These are phyloP conservation scores for Drosophila pegasa DNA, from an alignment of 2,888 invertebrate genomes.

Conservation along the genomic window DNA sequence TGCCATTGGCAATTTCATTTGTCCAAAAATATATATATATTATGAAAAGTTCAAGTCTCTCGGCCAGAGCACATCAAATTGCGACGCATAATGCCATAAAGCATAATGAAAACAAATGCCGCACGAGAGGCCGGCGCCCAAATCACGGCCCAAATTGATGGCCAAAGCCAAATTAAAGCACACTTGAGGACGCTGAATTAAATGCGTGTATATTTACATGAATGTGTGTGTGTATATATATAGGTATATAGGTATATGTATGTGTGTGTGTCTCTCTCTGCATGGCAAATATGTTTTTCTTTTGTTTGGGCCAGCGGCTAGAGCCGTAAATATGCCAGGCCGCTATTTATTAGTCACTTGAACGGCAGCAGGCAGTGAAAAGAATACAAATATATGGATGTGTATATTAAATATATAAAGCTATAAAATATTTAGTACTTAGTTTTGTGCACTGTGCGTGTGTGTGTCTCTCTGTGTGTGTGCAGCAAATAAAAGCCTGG, in stretches of 20 bases:
- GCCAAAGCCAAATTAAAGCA: slow-evolving; percentile 49
- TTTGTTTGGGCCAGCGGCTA: slow-evolving; percentile 37
- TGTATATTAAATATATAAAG: slow-evolving; percentile 29
- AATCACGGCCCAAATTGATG: slow-evolving; percentile 35
- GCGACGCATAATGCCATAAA: slow-evolving; percentile 36
- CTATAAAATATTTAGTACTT: slow-evolving; percentile 74
- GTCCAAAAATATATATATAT: slow-evolving; percentile 1
- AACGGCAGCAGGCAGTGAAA: too few species aligned
- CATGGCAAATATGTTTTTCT: slow-evolving; percentile 9
- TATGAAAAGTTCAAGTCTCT: neutral
- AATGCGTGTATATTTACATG: slow-evolving; percentile 23
- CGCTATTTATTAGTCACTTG: slow-evolving; percentile 38
- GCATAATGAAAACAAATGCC: slow-evolving; percentile 50
- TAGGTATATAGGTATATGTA: too few species aligned
- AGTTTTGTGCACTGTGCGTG: slow-evolving; percentile 49
- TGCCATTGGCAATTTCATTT: slow-evolving; percentile 2
- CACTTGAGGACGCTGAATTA: slow-evolving; percentile 36
- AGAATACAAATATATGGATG: neutral
- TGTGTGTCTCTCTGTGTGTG: slow-evolving; percentile 1
- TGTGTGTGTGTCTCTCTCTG: neutral
- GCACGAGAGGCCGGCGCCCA: slow-evolving; percentile 24
- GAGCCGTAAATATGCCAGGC: slow-evolving; percentile 24
- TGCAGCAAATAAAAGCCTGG: slow-evolving; percentile 53
- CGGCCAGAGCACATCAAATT: slow-evolving; percentile 29
- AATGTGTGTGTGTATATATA: neutral